Evolutionary conservation across 1,140 invertebrate genomes (phyloP).

Genomic region (Hylyphantes graminicola): DNA sequence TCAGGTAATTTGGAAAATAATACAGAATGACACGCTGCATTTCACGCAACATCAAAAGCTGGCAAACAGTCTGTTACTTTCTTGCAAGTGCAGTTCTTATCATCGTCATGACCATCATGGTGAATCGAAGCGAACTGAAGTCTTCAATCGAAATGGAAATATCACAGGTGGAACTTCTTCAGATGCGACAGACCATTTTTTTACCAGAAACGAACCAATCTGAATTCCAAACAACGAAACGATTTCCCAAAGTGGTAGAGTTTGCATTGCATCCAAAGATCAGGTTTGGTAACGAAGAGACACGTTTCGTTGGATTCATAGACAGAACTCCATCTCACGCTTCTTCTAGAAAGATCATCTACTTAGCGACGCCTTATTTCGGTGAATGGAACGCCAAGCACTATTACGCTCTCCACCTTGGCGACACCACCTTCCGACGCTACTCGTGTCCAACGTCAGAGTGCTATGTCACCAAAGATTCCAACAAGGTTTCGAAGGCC

Average conservation of each 20-base stretch:
- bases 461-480: conserved; percentile 54
- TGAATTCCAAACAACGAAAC: too few species aligned
- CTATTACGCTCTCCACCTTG: conserved; percentile 39
- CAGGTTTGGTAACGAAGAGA: conserved; percentile 47
- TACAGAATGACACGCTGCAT: too few species aligned
- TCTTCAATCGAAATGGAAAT: too few species aligned
- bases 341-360: conserved; percentile 29
- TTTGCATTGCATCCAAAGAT: not conserved
- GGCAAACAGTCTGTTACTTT: too few species aligned
- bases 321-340: not conserved
- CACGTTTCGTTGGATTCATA: conserved; percentile 25
- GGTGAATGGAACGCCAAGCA: conserved; percentile 34
- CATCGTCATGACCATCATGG: too few species aligned
- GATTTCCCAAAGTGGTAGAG: conserved; percentile 15
- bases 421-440: not conserved
- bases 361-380: conserved; percentile 55
- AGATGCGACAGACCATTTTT: too few species aligned
- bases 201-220: too few species aligned
- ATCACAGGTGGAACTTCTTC: too few species aligned
- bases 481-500: conserved; percentile 5
- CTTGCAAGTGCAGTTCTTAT: too few species aligned
- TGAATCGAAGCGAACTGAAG: too few species aligned
- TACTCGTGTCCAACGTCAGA: conserved; percentile 31
- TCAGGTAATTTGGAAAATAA: too few species aligned
- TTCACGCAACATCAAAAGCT: too few species aligned